Base-by-base conservation (phyloP, 1,140 invertebrate species). In the Habropoda laboriosa region DNA sequence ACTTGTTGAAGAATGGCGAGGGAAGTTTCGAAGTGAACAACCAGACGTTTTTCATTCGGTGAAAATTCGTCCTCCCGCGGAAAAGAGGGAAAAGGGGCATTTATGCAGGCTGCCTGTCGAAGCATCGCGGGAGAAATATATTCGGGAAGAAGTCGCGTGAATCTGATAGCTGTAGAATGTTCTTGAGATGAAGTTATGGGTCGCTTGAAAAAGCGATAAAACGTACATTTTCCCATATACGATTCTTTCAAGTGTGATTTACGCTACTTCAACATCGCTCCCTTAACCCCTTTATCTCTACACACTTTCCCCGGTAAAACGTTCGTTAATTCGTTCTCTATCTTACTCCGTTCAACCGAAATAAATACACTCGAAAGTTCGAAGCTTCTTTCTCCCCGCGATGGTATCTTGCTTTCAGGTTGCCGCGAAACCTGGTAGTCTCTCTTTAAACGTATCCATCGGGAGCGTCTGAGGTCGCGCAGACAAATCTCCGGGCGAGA, bases 401-500 rank as follows among this genome's bases (percentile, higher is more conserved):
- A 6, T 7, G 21, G 18, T 51, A n/a, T n/a, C n/a, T n/a, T n/a
- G n/a, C n/a, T 51, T 21, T 5, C 49, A n/a, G 4, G 49, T n/a
- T 21, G 18, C 7, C 32, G 18, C 49, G 30, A 40, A 60, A 16
- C 18, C 35, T 55, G 24, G 2, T 12, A 32, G 53, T 12, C 35
- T 60, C 51, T 0, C 12, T 40, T 77, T 21, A 35, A 68, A 68
- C 1, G 51, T 70, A 77, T 24, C 53, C 42, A 51, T 76, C 49
- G 63, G n/a, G n/a, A 42, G 4, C 35, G 35, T 55, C 6, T 16
- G 24, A 49, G 53, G 42, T 58, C 30, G n/a, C 38, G 16, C 27
- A 42, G 53, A 68, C 75, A 77, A 77, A 77, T 77, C 64, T 16
- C 38, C 18, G 4, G n/a, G 42, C 55, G 57, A 70, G 51, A 70